Percentiles rank a stretch among this genome's conserved stretches.
phyloP scores from a whole-genome alignment of 2,797 vertebrate species.

The Etheostoma nigrum region DNA sequence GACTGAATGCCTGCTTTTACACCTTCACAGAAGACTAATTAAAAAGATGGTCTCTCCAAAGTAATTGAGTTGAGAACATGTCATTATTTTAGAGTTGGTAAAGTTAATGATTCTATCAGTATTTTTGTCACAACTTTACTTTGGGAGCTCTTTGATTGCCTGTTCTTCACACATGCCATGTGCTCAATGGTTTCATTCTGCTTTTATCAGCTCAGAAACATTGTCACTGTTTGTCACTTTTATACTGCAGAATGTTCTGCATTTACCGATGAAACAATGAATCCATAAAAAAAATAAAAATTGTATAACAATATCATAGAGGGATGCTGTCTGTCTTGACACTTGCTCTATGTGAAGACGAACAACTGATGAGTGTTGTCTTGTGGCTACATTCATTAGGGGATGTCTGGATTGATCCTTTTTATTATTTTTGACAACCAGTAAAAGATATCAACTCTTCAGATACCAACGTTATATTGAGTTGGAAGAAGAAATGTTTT shows the following conservation, averaged over 20 bases:
- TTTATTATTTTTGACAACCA: constrained; percentile 14
- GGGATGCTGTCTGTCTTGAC: neutral
- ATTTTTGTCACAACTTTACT: constrained; percentile 49
- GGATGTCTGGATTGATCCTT: neutral
- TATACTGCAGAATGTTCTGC: neutral
- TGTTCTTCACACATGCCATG: constrained; percentile 25
- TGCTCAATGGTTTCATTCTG: constrained; percentile 12
- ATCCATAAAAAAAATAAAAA: neutral
- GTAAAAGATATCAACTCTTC: neutral
- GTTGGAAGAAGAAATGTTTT: neutral
- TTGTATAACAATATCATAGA: neutral
- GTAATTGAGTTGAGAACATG: constrained; percentile 9
- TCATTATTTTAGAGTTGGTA: neutral
- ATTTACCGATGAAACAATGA: neutral
- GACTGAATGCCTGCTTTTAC: constrained; percentile 11
- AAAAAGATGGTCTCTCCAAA: neutral
- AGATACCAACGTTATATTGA: accelerated
- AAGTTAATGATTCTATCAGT: constrained; percentile 51
- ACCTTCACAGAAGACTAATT: constrained; percentile 22
- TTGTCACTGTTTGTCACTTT: neutral
- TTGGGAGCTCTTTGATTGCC: constrained; percentile 35
- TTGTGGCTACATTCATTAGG: constrained; percentile 9
- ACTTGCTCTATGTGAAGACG: neutral
- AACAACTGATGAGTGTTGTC: neutral
- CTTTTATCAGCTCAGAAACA: constrained; percentile 36